Evolutionary conservation across 2,113 vertebrate species (phyloP), one percentile per base, ranked within the genome.

Genomic region (Rhineura floridana): DNA sequence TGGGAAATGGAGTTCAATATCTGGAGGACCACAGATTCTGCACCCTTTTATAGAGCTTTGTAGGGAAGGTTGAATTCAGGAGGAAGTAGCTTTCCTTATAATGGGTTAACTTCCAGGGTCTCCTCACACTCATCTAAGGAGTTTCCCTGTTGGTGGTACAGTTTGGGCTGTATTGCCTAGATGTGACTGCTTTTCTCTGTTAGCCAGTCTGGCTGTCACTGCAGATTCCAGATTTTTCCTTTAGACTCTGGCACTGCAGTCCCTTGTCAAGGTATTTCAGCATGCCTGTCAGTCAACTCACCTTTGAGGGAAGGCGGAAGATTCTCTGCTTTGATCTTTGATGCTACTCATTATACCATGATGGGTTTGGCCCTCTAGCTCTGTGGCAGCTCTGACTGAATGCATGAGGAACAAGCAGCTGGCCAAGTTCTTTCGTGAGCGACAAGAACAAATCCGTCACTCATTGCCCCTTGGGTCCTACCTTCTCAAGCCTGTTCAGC

Each of bases 401-500:
- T 99, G 98, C 95, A 98, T 99, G 98, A 97, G 97, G 94, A 98
- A 97, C 96, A 98, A 98, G 93, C 96, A 97, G 6, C 96, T 99
- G 95, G 98, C 98, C 0, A 98, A 97, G 94, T 99, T 99, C 95
- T 98, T 99, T 84, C 95, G 98, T 12, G 98, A 99, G 88, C 97
- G 97, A 6, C 99, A 99, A 95, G 98, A 98, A 7, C 93, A 93
- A 83, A 96, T 99, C 86, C 97, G 97, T 84, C 98, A 98, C 7
- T 97, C 97, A 0, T 96, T 99, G 80, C 99, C 99, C 4, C 89
- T 99, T 11, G 98, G 99, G 0, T 98, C 99, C 84, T 99, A 98
- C 95, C 97, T 99, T 90, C 97, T 99, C 23, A 99, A 99, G 86
- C 99, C 99, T 0, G 99, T 99, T 44, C 98, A 99, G 97, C 98